Percentiles rank a stretch among this genome's conserved stretches.
Conservation (phyloP, 2,113 vertebrate species). For the Rhombomys opimus region DNA sequence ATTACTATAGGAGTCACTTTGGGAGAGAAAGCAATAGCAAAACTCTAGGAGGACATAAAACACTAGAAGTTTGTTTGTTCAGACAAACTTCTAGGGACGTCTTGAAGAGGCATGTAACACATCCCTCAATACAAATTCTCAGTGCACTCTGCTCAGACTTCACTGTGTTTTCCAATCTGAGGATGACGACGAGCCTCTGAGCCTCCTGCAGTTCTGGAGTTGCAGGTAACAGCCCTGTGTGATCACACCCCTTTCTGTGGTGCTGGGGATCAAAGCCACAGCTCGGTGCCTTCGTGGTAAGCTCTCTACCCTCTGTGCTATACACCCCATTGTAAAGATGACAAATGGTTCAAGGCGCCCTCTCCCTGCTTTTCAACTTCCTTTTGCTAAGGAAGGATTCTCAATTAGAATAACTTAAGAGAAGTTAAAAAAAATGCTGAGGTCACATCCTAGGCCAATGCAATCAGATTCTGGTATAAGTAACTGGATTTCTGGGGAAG, state of each 20-base stretch:
- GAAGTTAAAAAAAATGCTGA: not conserved
- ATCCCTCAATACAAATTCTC: rapidly evolving
- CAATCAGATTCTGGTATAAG: not conserved
- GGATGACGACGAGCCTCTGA: not conserved
- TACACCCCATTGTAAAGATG: not conserved
- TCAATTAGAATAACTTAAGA: not conserved
- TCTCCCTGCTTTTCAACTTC: not conserved
- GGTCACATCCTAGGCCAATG: not conserved
- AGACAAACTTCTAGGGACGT: not conserved
- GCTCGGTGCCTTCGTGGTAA: no score
- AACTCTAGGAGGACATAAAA: not conserved
- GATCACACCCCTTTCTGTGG: not conserved
- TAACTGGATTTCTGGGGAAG: not conserved
- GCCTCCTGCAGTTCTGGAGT: not conserved
- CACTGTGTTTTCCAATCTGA: not conserved
- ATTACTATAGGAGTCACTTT: not conserved
- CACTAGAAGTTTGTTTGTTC: not conserved
- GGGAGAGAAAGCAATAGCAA: not conserved
- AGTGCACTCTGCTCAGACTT: not conserved
- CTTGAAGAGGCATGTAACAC: not conserved
- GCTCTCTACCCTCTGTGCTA: not conserved
- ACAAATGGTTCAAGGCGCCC: not conserved
- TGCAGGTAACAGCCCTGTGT: not conserved
- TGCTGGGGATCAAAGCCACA: not conserved
- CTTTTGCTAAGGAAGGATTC: not conserved